A percentile compares a stretch with the other conserved stretches of the same genome.
phyloP scores from a whole-genome alignment of 2,797 vertebrate species.

The Pteropus rufus region DNA sequence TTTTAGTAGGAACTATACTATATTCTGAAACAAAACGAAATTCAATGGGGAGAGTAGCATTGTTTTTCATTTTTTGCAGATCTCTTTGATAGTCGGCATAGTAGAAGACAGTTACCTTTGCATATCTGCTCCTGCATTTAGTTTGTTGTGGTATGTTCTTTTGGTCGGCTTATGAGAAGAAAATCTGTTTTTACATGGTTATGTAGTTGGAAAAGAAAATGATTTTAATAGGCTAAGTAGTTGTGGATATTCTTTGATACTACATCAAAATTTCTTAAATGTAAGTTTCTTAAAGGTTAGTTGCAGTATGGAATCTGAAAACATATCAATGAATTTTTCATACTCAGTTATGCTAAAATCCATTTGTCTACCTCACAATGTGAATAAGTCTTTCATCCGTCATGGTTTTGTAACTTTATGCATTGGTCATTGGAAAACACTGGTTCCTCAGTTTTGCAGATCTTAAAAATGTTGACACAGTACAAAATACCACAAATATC shows the following conservation, averaged over 20 bases:
- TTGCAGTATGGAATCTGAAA: background rate
- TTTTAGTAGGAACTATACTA: background rate
- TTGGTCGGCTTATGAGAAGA: background rate
- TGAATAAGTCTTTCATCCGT: background rate
- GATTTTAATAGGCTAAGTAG: background rate
- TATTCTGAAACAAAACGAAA: constrained; percentile 14
- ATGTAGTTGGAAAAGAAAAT: background rate
- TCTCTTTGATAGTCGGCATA: background rate
- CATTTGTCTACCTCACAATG: background rate
- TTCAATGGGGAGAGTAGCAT: background rate
- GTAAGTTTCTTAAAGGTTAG: background rate
- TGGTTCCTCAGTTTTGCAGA: background rate
- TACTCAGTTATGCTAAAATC: background rate
- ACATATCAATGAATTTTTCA: background rate
- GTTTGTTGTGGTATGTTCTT: background rate
- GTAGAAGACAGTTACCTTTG: background rate
- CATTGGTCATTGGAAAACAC: background rate
- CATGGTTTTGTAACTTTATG: background rate
- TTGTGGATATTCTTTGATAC: background rate
- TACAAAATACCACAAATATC: background rate
- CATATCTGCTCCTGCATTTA: background rate
- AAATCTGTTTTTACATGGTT: background rate
- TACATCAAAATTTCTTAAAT: background rate
- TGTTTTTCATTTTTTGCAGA: background rate
- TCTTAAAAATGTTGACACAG: background rate